Evolutionary conservation across 2,113 vertebrate species (phyloP).

Genomic region (Channa maculata): DNA sequence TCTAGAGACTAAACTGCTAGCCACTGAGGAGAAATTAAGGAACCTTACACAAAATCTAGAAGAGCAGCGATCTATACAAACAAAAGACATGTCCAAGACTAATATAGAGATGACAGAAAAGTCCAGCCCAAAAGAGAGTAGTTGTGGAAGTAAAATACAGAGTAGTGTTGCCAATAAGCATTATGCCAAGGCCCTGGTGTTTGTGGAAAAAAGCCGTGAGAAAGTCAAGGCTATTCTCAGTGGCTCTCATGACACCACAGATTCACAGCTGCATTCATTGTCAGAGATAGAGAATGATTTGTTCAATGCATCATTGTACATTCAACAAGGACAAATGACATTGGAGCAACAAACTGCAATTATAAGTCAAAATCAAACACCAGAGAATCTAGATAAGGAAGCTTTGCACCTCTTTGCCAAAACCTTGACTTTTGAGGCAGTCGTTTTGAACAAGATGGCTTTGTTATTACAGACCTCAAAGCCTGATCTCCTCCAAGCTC

Average conservation of each 20-base stretch:
- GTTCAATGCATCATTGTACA: slow-evolving; percentile 81
- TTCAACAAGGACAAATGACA: slow-evolving; percentile 72
- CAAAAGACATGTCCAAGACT: slow-evolving; percentile 74
- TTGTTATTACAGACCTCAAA: slow-evolving; percentile 87
- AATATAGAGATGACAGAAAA: slow-evolving; percentile 81
- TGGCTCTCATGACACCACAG: slow-evolving; percentile 72
- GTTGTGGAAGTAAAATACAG: slow-evolving; percentile 40
- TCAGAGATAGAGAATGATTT: slow-evolving; percentile 86
- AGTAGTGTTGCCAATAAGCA: slow-evolving; percentile 79
- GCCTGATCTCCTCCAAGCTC: slow-evolving; percentile 83
- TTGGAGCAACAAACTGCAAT: slow-evolving; percentile 55
- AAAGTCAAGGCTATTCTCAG: slow-evolving; percentile 84
- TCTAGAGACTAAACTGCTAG: slow-evolving; percentile 91
- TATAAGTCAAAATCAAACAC: slow-evolving; percentile 25
- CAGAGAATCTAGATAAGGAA: slow-evolving; percentile 70
- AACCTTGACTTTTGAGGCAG: slow-evolving; percentile 89
- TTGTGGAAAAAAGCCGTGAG: slow-evolving; percentile 88
- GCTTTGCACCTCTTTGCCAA: slow-evolving; percentile 86
- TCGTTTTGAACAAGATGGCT: slow-evolving; percentile 90
- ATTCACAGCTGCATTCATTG: slow-evolving; percentile 77
- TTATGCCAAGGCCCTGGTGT: slow-evolving; percentile 86
- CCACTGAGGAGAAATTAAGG: slow-evolving; percentile 93
- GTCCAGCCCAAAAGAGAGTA: slow-evolving; percentile 78
- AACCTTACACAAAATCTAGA: slow-evolving; percentile 88
- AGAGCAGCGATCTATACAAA: slow-evolving; percentile 83